A percentile compares a stretch with the other conserved stretches of the same genome.
phyloP scores from a whole-genome alignment of 1,140 invertebrate genomes.

The Steinernema feltiae region DNA sequence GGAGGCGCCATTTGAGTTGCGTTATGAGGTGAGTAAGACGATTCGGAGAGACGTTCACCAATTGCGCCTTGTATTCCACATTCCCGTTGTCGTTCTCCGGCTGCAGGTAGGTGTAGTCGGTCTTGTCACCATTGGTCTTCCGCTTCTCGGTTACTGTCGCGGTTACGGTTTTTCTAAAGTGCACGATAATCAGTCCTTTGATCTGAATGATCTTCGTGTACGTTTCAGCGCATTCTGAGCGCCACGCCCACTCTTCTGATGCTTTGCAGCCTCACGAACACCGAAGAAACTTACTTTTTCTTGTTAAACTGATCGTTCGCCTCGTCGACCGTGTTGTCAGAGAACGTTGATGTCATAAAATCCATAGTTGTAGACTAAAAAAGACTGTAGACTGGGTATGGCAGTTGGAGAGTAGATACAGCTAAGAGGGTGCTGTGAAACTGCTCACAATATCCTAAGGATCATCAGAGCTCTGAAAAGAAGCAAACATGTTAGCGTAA shows the following conservation, averaged over 20 bases:
- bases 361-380: slow-evolving; percentile 22
- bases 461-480: slow-evolving; percentile 7
- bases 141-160: slow-evolving; percentile 18
- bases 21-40: slow-evolving; percentile 62
- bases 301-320: slow-evolving; percentile 21
- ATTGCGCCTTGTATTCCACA: slow-evolving; percentile 58
- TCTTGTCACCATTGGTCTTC: slow-evolving; percentile 16
- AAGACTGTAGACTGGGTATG: too few species aligned
- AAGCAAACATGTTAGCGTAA: too few species aligned
- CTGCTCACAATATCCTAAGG: background rate
- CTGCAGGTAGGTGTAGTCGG: slow-evolving; percentile 34
- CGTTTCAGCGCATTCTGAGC: too few species aligned
- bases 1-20: slow-evolving; percentile 63
- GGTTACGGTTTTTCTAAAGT: slow-evolving; percentile 19
- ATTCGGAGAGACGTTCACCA: slow-evolving; percentile 59
- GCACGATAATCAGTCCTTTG: too few species aligned
- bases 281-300: slow-evolving; percentile 7
- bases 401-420: background rate
- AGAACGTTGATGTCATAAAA: slow-evolving; percentile 37
- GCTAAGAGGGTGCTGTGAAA: background rate
- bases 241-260: too few species aligned
- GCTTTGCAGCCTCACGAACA: background rate
- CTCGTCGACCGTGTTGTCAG: slow-evolving; percentile 29
- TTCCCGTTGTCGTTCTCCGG: slow-evolving; percentile 49
- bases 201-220: too few species aligned